Conservation (phyloP, 2,888 invertebrate genomes). For the Nowickia ferox region DNA sequence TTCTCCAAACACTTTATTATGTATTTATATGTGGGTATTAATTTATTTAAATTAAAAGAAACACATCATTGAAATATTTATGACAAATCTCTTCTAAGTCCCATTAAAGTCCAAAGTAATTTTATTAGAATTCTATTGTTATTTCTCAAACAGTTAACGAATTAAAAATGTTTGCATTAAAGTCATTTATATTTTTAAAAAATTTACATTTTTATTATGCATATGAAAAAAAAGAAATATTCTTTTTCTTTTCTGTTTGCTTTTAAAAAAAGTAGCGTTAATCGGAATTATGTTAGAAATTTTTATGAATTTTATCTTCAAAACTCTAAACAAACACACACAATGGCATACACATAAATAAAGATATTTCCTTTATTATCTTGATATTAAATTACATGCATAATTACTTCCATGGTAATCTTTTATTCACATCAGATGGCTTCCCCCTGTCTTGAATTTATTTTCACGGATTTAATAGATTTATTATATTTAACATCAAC, state of each 20-base stretch:
- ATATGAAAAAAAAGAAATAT: neutral
- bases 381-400: no score
- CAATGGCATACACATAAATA: no score
- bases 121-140: conserved; percentile 4
- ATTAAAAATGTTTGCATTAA: neutral
- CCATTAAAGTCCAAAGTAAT: conserved; percentile 4
- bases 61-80: neutral
- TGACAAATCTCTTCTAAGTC: conserved; percentile 2
- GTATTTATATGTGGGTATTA: neutral
- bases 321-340: no score
- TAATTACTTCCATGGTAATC: no score
- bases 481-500: neutral
- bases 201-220: conserved; percentile 5
- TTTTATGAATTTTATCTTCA: no score
- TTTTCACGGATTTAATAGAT: neutral
- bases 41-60: neutral
- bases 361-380: neutral
- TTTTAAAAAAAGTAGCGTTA: no score
- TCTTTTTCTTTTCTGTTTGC: no score
- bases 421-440: neutral
- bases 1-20: conserved; percentile 8
- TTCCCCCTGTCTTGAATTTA: neutral
- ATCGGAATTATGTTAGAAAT: no score
- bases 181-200: neutral
- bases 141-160: neutral